These are phyloP conservation scores for Myiotriccus ornatus DNA, from an alignment of 2,797 vertebrate species.

Conservation along the genomic window DNA sequence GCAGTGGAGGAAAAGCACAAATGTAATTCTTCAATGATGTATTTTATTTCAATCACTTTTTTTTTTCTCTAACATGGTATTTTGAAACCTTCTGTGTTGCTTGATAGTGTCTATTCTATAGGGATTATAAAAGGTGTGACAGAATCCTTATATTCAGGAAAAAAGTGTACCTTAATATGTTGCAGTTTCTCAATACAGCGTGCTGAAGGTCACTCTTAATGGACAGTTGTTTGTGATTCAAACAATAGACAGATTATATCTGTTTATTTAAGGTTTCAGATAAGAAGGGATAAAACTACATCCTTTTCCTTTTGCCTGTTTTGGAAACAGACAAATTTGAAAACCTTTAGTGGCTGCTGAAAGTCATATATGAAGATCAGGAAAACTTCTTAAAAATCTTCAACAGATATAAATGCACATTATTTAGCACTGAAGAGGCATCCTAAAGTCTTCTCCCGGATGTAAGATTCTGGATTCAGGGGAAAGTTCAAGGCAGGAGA, in stretches of 20 bases:
- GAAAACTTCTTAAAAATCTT: neutral
- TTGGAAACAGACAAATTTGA: neutral
- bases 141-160: neutral
- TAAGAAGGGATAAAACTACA: neutral
- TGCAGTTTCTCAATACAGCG: neutral
- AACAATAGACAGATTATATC: neutral
- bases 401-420: neutral
- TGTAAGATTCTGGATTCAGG: neutral
- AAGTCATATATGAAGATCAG: neutral
- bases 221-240: neutral
- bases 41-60: neutral
- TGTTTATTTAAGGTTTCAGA: conserved; percentile 3
- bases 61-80: neutral
- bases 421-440: neutral
- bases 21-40: neutral
- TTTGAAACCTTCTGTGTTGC: neutral
- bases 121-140: neutral
- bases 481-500: neutral
- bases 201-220: neutral
- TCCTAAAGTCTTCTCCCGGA: neutral
- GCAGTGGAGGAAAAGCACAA: neutral
- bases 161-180: neutral
- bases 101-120: neutral
- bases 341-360: neutral
- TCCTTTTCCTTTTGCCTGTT: neutral